phyloP scores from a whole-genome alignment of 2,113 vertebrate genomes.

The Poeciliopsis prolifica region DNA sequence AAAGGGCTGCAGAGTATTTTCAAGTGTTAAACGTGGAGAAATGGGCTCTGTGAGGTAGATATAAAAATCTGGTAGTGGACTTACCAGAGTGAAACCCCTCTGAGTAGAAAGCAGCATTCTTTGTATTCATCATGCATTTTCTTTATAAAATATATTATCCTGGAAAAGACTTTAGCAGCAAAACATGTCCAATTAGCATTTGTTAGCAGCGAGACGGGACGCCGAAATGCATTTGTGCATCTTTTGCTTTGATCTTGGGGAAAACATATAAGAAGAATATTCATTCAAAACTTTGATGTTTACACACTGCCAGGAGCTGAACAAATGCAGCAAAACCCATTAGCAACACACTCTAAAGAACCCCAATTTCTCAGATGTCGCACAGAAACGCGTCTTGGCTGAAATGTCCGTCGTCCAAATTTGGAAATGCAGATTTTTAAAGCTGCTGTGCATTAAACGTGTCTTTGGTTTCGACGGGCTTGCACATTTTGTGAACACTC shows the following conservation, averaged over 20 bases:
- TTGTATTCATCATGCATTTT: conserved; percentile 1
- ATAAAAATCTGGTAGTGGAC: conserved; percentile 52
- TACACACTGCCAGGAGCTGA: conserved; percentile 30
- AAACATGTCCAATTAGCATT: conserved; percentile 29
- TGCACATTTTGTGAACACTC: background rate
- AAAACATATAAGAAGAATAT: conserved; percentile 17
- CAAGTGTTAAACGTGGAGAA: conserved; percentile 48
- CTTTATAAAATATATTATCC: conserved; percentile 3
- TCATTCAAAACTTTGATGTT: conserved; percentile 31
- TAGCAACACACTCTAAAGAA: background rate
- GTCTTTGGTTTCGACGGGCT: conserved; percentile 25
- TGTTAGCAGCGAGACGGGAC: background rate
- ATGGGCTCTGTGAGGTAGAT: conserved; percentile 57
- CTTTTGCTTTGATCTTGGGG: conserved; percentile 48
- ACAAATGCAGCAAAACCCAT: conserved; percentile 34
- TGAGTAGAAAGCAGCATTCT: conserved; percentile 26
- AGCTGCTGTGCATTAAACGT: conserved; percentile 49
- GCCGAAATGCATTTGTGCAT: conserved; percentile 25
- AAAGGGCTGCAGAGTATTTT: conserved; percentile 49
- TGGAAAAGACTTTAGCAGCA: background rate
- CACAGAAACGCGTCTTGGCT: conserved; percentile 17
- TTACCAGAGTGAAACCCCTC: conserved; percentile 24
- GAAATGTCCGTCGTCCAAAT: conserved; percentile 26
- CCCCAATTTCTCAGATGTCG: conserved; percentile 23
- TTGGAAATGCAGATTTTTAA: conserved; percentile 55